Percentiles rank a stretch among this genome's conserved stretches.
Conservation (phyloP, 1,140 invertebrate species). For the Caenorhabditis inopinata region DNA sequence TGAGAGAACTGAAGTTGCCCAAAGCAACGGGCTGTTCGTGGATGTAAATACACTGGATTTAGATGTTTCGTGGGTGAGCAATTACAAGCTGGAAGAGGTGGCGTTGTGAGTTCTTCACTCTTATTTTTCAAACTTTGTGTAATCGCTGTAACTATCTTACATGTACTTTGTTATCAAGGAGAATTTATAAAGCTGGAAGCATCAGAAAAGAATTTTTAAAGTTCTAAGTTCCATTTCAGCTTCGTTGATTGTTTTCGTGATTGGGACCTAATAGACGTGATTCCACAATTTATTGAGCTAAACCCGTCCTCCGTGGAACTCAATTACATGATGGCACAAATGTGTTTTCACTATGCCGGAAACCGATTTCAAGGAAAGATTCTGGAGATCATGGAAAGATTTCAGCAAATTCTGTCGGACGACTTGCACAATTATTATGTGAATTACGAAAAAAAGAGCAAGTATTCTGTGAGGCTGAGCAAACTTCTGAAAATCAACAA, state of each 20-base stretch:
- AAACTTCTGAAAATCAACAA: not conserved
- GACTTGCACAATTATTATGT: not conserved
- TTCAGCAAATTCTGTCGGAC: not conserved
- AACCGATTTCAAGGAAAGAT: not conserved
- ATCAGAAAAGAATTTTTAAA: too few species aligned
- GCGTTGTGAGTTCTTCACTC: not conserved
- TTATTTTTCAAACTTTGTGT: not conserved
- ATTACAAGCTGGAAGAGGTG: not conserved
- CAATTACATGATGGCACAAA: conserved; percentile 1
- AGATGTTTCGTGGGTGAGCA: not conserved
- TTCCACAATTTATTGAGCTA: not conserved
- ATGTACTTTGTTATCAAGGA: too few species aligned
- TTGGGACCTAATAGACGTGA: not conserved
- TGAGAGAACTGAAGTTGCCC: not conserved
- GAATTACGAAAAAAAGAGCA: not conserved
- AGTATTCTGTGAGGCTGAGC: not conserved
- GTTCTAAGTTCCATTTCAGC: not conserved
- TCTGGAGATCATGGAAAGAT: not conserved
- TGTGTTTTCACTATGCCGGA: conserved; percentile 6
- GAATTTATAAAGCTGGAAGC: too few species aligned
- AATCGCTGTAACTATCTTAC: too few species aligned
- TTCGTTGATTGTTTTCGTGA: conserved; percentile 3
- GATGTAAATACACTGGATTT: not conserved
- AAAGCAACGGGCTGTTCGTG: conserved; percentile 8
- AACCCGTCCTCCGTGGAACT: not conserved